Evolutionary conservation across 2,113 vertebrate species (phyloP).

Genomic region (Centrocercus urophasianus): DNA sequence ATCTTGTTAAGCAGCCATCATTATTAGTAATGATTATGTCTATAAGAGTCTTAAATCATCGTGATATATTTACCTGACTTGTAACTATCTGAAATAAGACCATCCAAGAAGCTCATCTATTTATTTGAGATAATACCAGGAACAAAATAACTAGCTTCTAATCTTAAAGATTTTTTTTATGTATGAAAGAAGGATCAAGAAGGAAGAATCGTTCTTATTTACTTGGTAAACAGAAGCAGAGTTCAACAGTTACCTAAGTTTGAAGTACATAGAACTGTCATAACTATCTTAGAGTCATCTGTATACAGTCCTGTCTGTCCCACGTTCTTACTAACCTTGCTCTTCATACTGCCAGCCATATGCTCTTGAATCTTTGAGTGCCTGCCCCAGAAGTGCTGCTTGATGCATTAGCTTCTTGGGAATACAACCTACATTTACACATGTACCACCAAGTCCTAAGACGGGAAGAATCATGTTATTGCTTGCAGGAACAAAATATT

Average conservation of each 20-base stretch:
- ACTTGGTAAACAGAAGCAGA: not conserved
- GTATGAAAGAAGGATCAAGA: not conserved
- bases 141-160: not conserved
- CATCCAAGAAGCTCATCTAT: not conserved
- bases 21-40: not conserved
- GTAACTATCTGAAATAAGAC: not conserved
- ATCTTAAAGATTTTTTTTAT: not conserved
- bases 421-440: slow-evolving; percentile 96
- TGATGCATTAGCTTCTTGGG: slow-evolving; percentile 99
- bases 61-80: not conserved
- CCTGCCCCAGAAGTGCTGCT: slow-evolving; percentile 88
- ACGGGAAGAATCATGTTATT: not conserved
- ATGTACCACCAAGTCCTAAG: slow-evolving; percentile 94
- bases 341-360: slow-evolving; percentile 93
- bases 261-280: not conserved
- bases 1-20: not conserved
- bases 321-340: slow-evolving; percentile 77
- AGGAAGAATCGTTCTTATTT: not conserved
- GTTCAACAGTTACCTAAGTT: not conserved
- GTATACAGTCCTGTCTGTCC: not conserved
- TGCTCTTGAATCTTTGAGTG: slow-evolving; percentile 87
- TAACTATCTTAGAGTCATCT: not conserved
- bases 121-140: not conserved
- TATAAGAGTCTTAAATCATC: not conserved
- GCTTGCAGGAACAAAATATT: not conserved